Base-by-base conservation (phyloP, 2,113 vertebrate species). In the Semnornis frantzii region DNA sequence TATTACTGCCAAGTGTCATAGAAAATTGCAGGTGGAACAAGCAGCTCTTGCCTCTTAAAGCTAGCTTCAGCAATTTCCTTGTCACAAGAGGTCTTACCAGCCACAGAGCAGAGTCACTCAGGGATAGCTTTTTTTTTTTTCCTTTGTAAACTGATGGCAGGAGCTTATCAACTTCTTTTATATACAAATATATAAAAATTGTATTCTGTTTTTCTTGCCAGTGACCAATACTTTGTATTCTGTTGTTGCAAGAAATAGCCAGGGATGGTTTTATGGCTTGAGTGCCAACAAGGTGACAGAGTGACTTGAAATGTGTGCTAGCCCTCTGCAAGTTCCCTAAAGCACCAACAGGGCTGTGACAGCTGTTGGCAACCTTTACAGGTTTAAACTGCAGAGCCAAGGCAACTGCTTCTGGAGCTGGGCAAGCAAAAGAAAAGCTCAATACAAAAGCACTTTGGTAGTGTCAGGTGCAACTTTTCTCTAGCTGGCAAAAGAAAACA, bases 41-140 rank as follows among this genome's bases (percentile, higher is more conserved):
- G 87, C 70, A 87, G 85, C 94, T 92, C 78, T 44, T 94, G 84
- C 88, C 92, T 91, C 91, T 73, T 37, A 72, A 17, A 91, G 86
- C 92, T 39, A 44, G 89, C 95, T 95, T 92, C 86, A 93, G 90
- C 88, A 64, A 92, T 96, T 96, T 96, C 80, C 86, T 90, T 95
- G 79, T 68, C 90, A 92, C 94, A 90, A 81, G 87, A 94, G 92
- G 89, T 94, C 81, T 90, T 95, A 93, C 18, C 71, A 70, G 90
- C 52, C 87, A 74, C 66, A 72, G 68, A 68, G 69, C 82, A 94
- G 83, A 95, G 91, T 93, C 95, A 92, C 91, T 96, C 92, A 95
- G 91, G 94, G 94, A 97, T 90, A 79, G 84, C 94, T 95, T 93
- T 83, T 87, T 94, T 95, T 93, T 83, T 95, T 93, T 83, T 87